Percentiles rank a stretch among this genome's conserved stretches.
These are phyloP conservation scores for Acanthococcus lagerstroemiae DNA, from an alignment of 2,888 invertebrate genomes.

Conservation along the genomic window DNA sequence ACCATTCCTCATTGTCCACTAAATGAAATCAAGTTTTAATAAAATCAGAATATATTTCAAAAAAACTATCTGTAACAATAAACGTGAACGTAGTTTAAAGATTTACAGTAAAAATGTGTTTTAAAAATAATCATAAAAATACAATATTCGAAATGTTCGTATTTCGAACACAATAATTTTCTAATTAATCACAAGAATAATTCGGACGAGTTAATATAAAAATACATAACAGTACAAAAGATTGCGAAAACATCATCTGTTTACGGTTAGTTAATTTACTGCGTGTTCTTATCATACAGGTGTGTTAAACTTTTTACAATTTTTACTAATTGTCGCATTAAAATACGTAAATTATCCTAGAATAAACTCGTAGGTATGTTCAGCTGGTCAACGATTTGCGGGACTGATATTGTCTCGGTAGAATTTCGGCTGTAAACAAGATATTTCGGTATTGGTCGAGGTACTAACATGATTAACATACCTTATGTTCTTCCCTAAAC, in stretches of 20 bases:
- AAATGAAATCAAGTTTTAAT: neutral
- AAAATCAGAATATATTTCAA: neutral
- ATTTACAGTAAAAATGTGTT: too few relatives aligned
- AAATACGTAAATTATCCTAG: too few relatives aligned
- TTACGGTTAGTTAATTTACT: neutral
- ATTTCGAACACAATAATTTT: too few relatives aligned
- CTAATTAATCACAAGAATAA: conserved; percentile 1
- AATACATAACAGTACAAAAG: neutral
- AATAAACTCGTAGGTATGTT: neutral
- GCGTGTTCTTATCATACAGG: neutral
- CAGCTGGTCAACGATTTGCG: conserved; percentile 5
- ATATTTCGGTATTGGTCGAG: too few relatives aligned
- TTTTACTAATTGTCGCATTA: neutral
- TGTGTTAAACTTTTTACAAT: too few relatives aligned
- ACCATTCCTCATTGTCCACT: too few relatives aligned
- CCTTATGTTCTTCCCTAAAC: too few relatives aligned
- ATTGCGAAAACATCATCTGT: neutral
- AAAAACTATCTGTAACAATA: too few relatives aligned
- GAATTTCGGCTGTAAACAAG: conserved; percentile 32
- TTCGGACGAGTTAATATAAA: neutral
- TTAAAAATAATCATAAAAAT: too few relatives aligned
- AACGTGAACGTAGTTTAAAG: too few relatives aligned
- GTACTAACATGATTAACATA: too few relatives aligned
- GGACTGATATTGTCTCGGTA: conserved; percentile 25
- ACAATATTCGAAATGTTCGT: too few relatives aligned